phyloP scores from a whole-genome alignment of 2,113 vertebrate genomes.

The Sceloporus undulatus region DNA sequence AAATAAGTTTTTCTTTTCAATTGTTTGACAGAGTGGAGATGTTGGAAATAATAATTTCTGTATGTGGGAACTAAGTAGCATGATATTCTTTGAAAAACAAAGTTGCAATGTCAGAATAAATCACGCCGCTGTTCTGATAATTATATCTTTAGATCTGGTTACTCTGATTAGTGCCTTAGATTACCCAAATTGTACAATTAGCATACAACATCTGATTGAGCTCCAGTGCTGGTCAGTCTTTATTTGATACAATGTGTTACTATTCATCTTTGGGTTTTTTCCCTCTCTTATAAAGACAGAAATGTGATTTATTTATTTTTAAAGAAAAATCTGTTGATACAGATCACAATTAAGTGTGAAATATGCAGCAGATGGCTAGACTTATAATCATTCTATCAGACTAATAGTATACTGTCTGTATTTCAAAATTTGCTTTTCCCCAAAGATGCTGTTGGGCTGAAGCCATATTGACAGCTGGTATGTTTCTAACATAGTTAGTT shows the following conservation, averaged over 20 bases:
- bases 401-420: constrained; percentile 78
- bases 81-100: constrained; percentile 41
- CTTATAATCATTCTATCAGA: constrained; percentile 81
- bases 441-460: constrained; percentile 78
- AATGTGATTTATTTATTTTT: constrained; percentile 60
- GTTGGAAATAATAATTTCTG: constrained; percentile 2
- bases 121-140: constrained; percentile 37
- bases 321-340: constrained; percentile 68
- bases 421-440: constrained; percentile 79
- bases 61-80: neutral
- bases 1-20: constrained; percentile 30
- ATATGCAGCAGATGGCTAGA: constrained; percentile 82
- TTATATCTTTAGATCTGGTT: constrained; percentile 54
- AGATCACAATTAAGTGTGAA: constrained; percentile 79
- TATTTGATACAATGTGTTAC: constrained; percentile 41
- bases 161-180: constrained; percentile 43
- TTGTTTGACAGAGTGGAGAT: constrained; percentile 34
- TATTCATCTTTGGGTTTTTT: constrained; percentile 57
- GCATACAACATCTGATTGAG: constrained; percentile 47
- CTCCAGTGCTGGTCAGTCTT: constrained; percentile 33
- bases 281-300: constrained; percentile 31
- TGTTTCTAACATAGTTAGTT: constrained; percentile 81
- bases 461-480: constrained; percentile 84
- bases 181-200: constrained; percentile 49
- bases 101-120: constrained; percentile 8